phyloP scores from a whole-genome alignment of 1,140 invertebrate genomes.

The Popillia japonica region DNA sequence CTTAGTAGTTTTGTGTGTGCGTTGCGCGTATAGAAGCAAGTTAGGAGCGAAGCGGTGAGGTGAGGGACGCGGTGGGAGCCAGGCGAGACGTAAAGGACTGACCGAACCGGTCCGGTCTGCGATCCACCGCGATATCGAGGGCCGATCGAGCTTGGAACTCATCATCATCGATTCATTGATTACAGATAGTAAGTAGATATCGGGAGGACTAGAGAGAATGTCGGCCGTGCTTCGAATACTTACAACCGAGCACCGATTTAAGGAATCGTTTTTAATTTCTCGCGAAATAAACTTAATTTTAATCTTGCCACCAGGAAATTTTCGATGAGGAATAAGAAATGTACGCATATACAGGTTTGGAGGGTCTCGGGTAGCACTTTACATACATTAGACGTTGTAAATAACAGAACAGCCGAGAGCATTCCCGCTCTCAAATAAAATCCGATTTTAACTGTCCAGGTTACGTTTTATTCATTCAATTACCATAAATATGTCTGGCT shows the following conservation, averaged over 20 bases:
- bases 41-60: neutral
- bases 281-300: too few species aligned
- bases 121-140: slow-evolving; percentile 42
- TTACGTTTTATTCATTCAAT: slow-evolving; percentile 59
- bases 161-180: slow-evolving; percentile 56
- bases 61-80: neutral
- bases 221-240: slow-evolving; percentile 52
- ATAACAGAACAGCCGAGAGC: slow-evolving; percentile 46
- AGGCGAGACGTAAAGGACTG: slow-evolving; percentile 37
- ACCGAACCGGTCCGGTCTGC: slow-evolving; percentile 47
- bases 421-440: slow-evolving; percentile 52
- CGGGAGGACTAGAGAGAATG: neutral
- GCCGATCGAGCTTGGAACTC: slow-evolving; percentile 43
- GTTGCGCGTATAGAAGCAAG: neutral
- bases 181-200: slow-evolving; percentile 47
- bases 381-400: slow-evolving; percentile 57
- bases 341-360: too few species aligned
- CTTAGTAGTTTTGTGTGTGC: neutral
- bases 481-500: slow-evolving; percentile 58
- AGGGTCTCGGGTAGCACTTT: too few species aligned
- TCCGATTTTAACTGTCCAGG: slow-evolving; percentile 53
- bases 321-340: too few species aligned
- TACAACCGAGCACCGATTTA: slow-evolving; percentile 51
- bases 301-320: too few species aligned
- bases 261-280: neutral